Conservation (phyloP, 2,797 vertebrate genomes). For the Sebastes minor region DNA sequence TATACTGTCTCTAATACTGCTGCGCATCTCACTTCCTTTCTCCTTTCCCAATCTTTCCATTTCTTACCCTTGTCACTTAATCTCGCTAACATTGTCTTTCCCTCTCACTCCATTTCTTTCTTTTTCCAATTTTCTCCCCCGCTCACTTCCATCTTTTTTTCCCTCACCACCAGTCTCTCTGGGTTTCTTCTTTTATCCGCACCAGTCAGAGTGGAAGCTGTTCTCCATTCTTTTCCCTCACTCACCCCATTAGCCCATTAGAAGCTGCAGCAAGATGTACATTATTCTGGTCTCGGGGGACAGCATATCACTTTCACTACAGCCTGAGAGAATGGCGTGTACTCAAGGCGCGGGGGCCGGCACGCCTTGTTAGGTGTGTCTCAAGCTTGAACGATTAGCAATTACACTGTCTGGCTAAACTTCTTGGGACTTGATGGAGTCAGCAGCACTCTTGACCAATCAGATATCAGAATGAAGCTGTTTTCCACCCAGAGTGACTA, state of each 20-base stretch:
- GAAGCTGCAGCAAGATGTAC: slow-evolving; percentile 64
- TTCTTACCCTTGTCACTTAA: slow-evolving; percentile 21
- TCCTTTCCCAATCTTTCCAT: slow-evolving; percentile 2
- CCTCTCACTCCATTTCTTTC: not conserved
- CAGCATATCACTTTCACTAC: slow-evolving; percentile 68
- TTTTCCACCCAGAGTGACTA: slow-evolving; percentile 10
- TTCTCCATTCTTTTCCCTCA: slow-evolving; percentile 46
- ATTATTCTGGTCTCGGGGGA: slow-evolving; percentile 68
- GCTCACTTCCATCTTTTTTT: not conserved
- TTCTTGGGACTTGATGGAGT: slow-evolving; percentile 61
- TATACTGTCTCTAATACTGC: slow-evolving; percentile 10
- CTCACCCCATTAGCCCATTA: slow-evolving; percentile 73
- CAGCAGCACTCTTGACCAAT: slow-evolving; percentile 60
- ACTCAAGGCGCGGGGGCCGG: slow-evolving; percentile 41
- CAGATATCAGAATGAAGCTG: slow-evolving; percentile 43
- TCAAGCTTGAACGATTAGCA: slow-evolving; percentile 74
- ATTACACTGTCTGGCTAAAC: slow-evolving; percentile 72
- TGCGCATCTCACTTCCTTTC: slow-evolving; percentile 13
- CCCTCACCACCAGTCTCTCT: not conserved
- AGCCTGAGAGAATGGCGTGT: slow-evolving; percentile 56
- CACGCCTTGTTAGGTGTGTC: slow-evolving; percentile 75
- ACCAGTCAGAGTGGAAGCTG: slow-evolving; percentile 40
- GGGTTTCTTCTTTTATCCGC: slow-evolving; percentile 19
- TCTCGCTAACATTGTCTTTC: slow-evolving; percentile 9
- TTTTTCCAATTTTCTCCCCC: not conserved